A percentile compares a stretch with the other conserved stretches of the same genome.
phyloP scores from a whole-genome alignment of 1,140 invertebrate species.

The Scylla paramamosain region DNA sequence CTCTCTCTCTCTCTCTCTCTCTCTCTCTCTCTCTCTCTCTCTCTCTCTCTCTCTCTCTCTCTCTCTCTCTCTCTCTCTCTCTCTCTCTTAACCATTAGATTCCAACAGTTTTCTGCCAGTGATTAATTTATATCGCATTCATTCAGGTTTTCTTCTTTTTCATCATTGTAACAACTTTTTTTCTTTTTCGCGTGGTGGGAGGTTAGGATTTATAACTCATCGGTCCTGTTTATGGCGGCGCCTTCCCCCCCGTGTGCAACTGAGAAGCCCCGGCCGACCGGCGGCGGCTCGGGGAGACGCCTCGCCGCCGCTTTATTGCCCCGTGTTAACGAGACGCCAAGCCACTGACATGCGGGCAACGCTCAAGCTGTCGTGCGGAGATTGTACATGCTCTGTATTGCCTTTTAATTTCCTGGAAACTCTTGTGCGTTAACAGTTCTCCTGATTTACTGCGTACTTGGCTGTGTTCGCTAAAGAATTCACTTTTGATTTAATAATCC shows the following conservation, averaged over 20 bases:
- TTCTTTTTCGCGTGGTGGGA: not conserved
- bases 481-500: too few species aligned
- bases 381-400: not conserved
- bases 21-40: not conserved
- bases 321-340: not conserved
- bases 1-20: too few species aligned
- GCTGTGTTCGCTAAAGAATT: too few species aligned
- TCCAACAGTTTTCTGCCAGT: too few species aligned
- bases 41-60: not conserved
- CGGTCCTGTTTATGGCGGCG: not conserved
- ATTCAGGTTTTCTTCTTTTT: not conserved
- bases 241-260: not conserved
- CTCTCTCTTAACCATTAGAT: not conserved
- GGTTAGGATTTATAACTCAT: not conserved
- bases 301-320: not conserved
- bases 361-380: conserved; percentile 3
- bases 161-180: not conserved
- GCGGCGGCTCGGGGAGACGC: not conserved
- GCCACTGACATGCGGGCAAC: not conserved
- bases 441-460: too few species aligned
- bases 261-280: not conserved
- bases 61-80: not conserved
- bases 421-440: too few species aligned
- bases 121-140: not conserved
- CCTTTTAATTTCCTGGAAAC: not conserved